Evolutionary conservation across 2,113 vertebrate species (phyloP).

Genomic region (Tiliqua scincoides): DNA sequence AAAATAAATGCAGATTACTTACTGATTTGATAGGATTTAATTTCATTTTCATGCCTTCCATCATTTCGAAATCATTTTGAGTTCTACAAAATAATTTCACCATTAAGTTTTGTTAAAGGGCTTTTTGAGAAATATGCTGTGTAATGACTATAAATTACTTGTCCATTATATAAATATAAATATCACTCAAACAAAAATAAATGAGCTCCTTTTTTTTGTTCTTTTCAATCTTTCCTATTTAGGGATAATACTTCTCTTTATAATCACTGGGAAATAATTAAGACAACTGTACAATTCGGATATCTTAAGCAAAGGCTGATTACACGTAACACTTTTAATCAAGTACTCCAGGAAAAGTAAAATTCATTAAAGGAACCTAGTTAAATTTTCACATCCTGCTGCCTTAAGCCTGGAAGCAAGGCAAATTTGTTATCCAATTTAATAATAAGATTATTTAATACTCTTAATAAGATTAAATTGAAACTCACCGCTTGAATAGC

Average conservation of each 20-base stretch:
- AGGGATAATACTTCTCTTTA: background rate
- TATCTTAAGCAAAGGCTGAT: background rate
- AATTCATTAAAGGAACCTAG: background rate
- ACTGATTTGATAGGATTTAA: constrained; percentile 88
- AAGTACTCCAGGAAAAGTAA: background rate
- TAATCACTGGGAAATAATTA: background rate
- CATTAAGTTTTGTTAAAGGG: constrained; percentile 17
- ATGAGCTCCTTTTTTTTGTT: fast-evolving
- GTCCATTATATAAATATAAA: background rate
- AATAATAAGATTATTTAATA: too few species aligned
- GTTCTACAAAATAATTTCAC: constrained; percentile 80
- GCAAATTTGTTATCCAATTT: background rate
- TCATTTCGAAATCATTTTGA: constrained; percentile 91
- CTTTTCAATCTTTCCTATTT: background rate
- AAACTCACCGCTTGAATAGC: constrained; percentile 86
- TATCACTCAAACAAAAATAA: background rate
- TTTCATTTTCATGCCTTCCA: constrained; percentile 89
- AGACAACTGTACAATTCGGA: background rate
- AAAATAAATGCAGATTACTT: constrained; percentile 63
- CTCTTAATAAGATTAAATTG: constrained; percentile 16
- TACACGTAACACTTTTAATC: background rate
- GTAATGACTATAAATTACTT: background rate
- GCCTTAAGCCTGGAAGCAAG: background rate
- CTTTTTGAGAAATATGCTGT: constrained; percentile 29
- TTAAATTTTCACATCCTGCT: background rate